Evolutionary conservation across 2,797 vertebrate species (phyloP).

Genomic region (Poeciliopsis turneri): DNA sequence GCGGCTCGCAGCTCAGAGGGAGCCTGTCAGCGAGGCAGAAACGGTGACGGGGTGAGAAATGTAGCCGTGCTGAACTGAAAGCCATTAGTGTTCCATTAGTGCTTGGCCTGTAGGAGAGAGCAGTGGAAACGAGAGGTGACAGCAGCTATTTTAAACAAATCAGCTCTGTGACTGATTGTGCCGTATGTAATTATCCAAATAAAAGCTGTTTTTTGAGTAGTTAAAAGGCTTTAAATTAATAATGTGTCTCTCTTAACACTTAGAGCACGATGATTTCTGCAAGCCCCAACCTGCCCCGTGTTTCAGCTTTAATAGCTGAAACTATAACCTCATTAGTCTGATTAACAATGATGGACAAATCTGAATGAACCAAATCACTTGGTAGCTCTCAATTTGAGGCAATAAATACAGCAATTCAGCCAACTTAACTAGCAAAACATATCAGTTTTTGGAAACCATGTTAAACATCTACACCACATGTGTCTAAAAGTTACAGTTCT

Average conservation of each 20-base stretch:
- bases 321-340: neutral
- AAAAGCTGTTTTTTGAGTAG: neutral
- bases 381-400: neutral
- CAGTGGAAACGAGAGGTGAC: slow-evolving; percentile 28
- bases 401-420: neutral
- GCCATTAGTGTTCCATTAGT: slow-evolving; percentile 63
- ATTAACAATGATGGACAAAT: neutral
- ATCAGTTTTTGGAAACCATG: neutral
- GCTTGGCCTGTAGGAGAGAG: slow-evolving; percentile 23
- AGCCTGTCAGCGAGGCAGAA: slow-evolving; percentile 26
- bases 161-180: slow-evolving; percentile 19
- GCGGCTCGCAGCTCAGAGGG: slow-evolving; percentile 40
- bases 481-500: neutral
- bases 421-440: neutral
- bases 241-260: slow-evolving; percentile 4
- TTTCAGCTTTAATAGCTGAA: neutral
- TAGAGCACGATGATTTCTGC: neutral
- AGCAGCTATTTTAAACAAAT: slow-evolving; percentile 22
- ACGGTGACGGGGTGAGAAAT: slow-evolving; percentile 51
- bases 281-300: neutral
- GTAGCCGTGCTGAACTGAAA: slow-evolving; percentile 55
- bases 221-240: slow-evolving; percentile 8
- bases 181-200: slow-evolving; percentile 9
- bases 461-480: neutral
- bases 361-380: neutral